Evolutionary conservation across 2,797 vertebrate genomes (phyloP), one percentile per base, ranked within the genome.

Genomic region (Thamnophis elegans): DNA sequence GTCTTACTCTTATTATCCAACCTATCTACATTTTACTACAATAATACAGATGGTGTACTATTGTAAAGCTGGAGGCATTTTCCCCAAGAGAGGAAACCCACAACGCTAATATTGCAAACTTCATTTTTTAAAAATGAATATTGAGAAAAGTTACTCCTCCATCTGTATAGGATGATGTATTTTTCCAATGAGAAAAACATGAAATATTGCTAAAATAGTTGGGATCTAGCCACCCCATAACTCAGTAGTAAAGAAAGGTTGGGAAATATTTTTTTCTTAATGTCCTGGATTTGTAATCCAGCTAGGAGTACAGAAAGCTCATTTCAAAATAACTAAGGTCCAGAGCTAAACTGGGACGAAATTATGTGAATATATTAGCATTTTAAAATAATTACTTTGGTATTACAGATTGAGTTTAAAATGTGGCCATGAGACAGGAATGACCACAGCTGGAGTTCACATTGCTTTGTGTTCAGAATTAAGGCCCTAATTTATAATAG

Each of bases 331-430:
- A 22, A 18, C 26, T 5, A 8, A 2, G 55, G 26, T 51, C 53
- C 16, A 47, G 12, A 18, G 20, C 5, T 59, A 25, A 42, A 89
- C 6, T 53, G 42, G 12, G 16, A 47, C 60, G 13, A 73, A 36
- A 73, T 11, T 58, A 20, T 4, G 55, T 89, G n/a, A 51, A 26
- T 20, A 12, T 89, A 26, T 78, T 22, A 78, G 32, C 36, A 78
- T 78, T 85, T 85, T 85, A 90, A 13, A 85, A 94, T 94, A 0
- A 0, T 32, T 85, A 0, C 26, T 32, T 94, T 94, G 90, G 5
- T 94, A 10, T 91, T 93, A 42, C 9, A 87, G 92, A 94, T 89
- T 90, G 58, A 42, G 86, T 92, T 94, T 91, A 94, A 96, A 96
- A 54, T 91, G 36, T 12, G 94, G 36, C 73, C 47, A 36, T 78